Conservation (phyloP, 2,113 vertebrate species). For the Leuciscus idus region DNA sequence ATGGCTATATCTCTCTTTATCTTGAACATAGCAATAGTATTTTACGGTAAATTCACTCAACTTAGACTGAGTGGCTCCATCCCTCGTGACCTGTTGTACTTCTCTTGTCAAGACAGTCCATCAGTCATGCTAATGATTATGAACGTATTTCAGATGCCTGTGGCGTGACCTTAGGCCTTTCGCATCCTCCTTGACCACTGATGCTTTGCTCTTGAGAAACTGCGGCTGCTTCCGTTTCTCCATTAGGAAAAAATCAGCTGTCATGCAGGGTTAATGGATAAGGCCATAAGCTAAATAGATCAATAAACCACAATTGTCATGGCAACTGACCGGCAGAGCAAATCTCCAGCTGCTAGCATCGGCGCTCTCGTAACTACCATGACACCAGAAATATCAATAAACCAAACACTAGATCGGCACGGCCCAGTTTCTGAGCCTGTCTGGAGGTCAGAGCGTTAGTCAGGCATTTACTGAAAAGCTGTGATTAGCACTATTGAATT, state of each 20-base stretch:
- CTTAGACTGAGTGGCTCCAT: neutral
- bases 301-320: constrained; percentile 54
- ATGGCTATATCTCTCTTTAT: constrained; percentile 6
- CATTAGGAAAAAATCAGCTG: constrained; percentile 55
- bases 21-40: constrained; percentile 35
- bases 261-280: constrained; percentile 52
- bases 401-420: constrained; percentile 28
- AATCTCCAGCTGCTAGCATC: constrained; percentile 8
- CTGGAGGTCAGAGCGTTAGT: constrained; percentile 29
- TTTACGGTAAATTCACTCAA: neutral
- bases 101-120: constrained; percentile 64
- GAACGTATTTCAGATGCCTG: constrained; percentile 41
- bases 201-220: constrained; percentile 65
- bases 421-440: neutral
- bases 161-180: constrained; percentile 45
- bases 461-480: constrained; percentile 23
- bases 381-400: constrained; percentile 52
- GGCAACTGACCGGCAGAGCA: constrained; percentile 48
- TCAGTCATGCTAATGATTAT: constrained; percentile 66
- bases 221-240: constrained; percentile 35
- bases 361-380: constrained; percentile 7
- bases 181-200: constrained; percentile 32
- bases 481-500: constrained; percentile 49
- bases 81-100: constrained; percentile 47
- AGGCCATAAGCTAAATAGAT: constrained; percentile 49